Evolutionary conservation across 2,797 vertebrate genomes (phyloP).

Genomic region (Botia almorhae): DNA sequence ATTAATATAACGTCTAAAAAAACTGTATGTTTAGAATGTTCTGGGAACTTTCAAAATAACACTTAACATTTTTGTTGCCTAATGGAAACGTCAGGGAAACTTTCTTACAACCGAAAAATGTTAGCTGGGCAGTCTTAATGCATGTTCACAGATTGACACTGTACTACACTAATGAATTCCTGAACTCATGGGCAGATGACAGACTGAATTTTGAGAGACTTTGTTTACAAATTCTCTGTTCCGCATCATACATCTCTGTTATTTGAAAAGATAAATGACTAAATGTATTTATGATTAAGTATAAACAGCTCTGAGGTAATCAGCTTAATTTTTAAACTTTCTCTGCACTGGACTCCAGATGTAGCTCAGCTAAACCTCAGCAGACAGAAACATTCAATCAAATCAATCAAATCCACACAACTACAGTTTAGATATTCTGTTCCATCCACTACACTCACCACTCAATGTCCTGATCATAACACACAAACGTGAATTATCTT

Average conservation of each 20-base stretch:
- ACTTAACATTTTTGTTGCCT: no score
- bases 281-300: constrained; percentile 4
- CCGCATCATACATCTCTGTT: not conserved
- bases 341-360: constrained; percentile 14
- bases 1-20: no score
- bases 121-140: not conserved
- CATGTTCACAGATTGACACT: not conserved
- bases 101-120: no score
- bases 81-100: no score
- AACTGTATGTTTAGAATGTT: no score
- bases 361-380: not conserved
- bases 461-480: not conserved
- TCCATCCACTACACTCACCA: not conserved
- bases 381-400: not conserved
- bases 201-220: not conserved
- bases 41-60: no score
- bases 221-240: constrained; percentile 6
- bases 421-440: not conserved
- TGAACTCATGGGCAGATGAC: not conserved
- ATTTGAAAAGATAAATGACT: constrained; percentile 3
- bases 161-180: not conserved
- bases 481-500: not conserved
- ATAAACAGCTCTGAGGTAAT: constrained; percentile 34
- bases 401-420: not conserved
- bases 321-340: not conserved